Conservation (phyloP, 2,113 vertebrate species). For the Pedionomus torquatus region DNA sequence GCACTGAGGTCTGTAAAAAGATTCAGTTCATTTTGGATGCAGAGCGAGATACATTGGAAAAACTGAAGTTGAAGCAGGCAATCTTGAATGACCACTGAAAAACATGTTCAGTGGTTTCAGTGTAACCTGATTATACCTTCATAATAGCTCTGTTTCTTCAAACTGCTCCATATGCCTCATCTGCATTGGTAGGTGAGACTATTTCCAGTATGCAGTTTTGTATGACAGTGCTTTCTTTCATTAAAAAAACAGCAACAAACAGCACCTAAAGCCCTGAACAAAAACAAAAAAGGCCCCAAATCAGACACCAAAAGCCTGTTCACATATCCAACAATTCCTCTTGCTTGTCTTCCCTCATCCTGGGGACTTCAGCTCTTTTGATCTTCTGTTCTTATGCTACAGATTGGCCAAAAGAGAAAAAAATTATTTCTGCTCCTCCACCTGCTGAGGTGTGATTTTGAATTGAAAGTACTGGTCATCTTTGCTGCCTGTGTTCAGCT, state of each 20-base stretch:
- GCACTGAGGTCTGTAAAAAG: background rate
- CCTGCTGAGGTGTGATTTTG: background rate
- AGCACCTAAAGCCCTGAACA: too few species aligned
- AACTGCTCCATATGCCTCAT: background rate
- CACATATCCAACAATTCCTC: background rate
- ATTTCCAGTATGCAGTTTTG: background rate
- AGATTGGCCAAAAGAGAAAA: background rate
- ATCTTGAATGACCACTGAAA: background rate
- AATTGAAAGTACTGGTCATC: background rate
- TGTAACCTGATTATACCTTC: background rate
- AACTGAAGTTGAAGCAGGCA: background rate
- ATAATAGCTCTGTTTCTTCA: background rate
- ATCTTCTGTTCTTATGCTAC: background rate
- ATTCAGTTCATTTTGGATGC: background rate
- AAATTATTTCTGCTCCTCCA: background rate
- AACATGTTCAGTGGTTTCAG: fast-evolving
- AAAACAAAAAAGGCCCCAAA: too few species aligned
- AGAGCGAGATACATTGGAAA: background rate
- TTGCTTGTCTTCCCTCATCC: background rate
- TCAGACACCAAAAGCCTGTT: background rate
- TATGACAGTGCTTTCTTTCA: background rate
- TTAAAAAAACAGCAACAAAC: background rate
- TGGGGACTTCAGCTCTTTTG: background rate
- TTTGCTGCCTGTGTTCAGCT: background rate
- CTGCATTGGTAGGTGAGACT: background rate